A percentile compares a stretch with the other conserved stretches of the same genome.
phyloP scores from a whole-genome alignment of 2,888 invertebrate species.

The Caenorhabditis sp. region DNA sequence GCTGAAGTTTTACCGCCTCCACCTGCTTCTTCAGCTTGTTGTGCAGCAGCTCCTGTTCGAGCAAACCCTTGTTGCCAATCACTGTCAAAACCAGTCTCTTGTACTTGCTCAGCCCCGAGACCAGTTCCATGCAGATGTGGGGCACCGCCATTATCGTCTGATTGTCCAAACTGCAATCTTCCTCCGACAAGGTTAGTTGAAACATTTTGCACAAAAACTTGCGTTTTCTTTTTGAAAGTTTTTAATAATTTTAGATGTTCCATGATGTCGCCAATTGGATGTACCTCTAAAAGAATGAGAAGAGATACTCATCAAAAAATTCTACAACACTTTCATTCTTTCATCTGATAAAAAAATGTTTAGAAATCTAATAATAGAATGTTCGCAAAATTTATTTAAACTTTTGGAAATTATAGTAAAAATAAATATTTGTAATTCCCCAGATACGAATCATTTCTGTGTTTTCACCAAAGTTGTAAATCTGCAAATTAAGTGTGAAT shows the following conservation, averaged over 20 bases:
- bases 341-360: background rate
- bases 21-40: slow-evolving; percentile 56
- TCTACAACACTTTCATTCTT: slow-evolving; percentile 30
- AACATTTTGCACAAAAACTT: background rate
- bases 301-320: slow-evolving; percentile 67
- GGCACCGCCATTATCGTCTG: slow-evolving; percentile 53
- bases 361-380: background rate
- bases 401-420: background rate
- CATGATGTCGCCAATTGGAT: slow-evolving; percentile 51
- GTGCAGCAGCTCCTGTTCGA: slow-evolving; percentile 60
- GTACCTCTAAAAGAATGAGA: slow-evolving; percentile 65
- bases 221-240: no score
- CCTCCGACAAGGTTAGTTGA: slow-evolving; percentile 58
- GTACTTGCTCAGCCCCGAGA: slow-evolving; percentile 67
- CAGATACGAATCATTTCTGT: slow-evolving; percentile 48
- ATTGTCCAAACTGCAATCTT: slow-evolving; percentile 66
- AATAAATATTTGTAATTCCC: slow-evolving; percentile 37
- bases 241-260: slow-evolving; percentile 58
- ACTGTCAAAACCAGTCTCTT: slow-evolving; percentile 48
- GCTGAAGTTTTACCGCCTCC: slow-evolving; percentile 49
- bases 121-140: slow-evolving; percentile 71
- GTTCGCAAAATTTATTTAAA: background rate
- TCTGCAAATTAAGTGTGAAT: slow-evolving; percentile 67
- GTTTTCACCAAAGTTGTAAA: slow-evolving; percentile 39
- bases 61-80: slow-evolving; percentile 69